Conservation (phyloP, 2,888 invertebrate genomes). For the Acleris emargana region DNA sequence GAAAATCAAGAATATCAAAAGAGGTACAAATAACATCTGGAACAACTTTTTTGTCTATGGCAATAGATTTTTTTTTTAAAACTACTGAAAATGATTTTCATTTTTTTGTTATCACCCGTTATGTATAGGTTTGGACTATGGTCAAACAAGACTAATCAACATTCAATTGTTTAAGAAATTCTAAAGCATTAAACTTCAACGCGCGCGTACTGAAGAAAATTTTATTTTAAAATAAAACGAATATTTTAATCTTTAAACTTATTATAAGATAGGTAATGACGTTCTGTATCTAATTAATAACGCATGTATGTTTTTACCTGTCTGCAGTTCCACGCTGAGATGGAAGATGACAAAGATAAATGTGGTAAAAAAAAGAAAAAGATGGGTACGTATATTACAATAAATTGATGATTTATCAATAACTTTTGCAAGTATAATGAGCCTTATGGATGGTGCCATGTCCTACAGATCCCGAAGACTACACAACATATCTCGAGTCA, state of each 20-base stretch:
- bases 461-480: constrained; percentile 81
- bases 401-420: not conserved
- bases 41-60: too few species aligned
- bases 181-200: too few species aligned
- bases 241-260: too few species aligned
- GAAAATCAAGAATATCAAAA: too few species aligned
- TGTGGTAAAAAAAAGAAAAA: constrained; percentile 52
- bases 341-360: constrained; percentile 67
- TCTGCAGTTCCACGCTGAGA: constrained; percentile 88
- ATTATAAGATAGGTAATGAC: too few species aligned
- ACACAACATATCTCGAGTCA: constrained; percentile 85
- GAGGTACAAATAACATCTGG: too few species aligned
- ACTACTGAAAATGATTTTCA: too few species aligned
- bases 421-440: not conserved
- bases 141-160: not conserved
- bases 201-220: too few species aligned
- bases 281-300: not conserved
- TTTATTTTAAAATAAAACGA: too few species aligned
- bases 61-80: too few species aligned
- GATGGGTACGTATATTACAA: constrained; percentile 51
- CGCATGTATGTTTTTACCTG: constrained; percentile 18
- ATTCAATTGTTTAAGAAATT: not conserved
- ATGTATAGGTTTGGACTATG: not conserved
- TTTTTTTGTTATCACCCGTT: too few species aligned
- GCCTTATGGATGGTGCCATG: constrained; percentile 17